Conservation (phyloP, 1,140 invertebrate species). For the Drosophila truncata region DNA sequence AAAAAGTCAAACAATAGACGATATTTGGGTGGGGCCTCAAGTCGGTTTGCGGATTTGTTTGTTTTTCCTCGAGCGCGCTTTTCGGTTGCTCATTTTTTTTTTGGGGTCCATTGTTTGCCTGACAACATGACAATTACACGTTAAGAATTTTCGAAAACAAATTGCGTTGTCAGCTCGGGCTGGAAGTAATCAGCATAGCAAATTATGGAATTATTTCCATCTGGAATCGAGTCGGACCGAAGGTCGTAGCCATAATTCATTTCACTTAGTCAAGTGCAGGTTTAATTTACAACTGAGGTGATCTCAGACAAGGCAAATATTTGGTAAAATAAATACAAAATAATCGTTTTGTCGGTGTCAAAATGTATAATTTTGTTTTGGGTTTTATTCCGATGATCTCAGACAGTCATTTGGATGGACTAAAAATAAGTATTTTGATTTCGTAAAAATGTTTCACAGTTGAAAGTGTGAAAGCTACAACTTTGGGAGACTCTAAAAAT, state of each 20-base stretch:
- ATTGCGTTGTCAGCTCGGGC: conserved; percentile 62
- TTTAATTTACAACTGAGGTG: conserved; percentile 21
- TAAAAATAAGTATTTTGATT: neutral
- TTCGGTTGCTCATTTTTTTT: conserved; percentile 16
- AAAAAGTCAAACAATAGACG: conserved; percentile 69
- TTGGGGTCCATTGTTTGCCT: conserved; percentile 66
- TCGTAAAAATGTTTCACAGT: neutral
- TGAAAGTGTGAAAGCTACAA: neutral
- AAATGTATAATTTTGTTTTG: neutral
- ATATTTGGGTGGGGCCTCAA: conserved; percentile 33
- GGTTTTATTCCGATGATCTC: conserved; percentile 9
- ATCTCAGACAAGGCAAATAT: conserved; percentile 12
- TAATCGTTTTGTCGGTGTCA: neutral
- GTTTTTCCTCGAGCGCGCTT: conserved; percentile 23
- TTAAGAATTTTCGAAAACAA: conserved; percentile 71
- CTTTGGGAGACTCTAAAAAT: neutral
- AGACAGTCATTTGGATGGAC: conserved; percentile 2
- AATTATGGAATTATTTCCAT: conserved; percentile 60
- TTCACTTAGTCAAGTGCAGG: conserved; percentile 32
- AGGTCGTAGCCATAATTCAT: conserved; percentile 31
- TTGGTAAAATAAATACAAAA: neutral
- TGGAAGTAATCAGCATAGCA: conserved; percentile 51
- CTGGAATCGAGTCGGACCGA: conserved; percentile 27
- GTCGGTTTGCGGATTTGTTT: conserved; percentile 34
- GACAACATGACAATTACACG: conserved; percentile 80